phyloP scores from a whole-genome alignment of 2,888 invertebrate species.

The Phaonia tiefii region DNA sequence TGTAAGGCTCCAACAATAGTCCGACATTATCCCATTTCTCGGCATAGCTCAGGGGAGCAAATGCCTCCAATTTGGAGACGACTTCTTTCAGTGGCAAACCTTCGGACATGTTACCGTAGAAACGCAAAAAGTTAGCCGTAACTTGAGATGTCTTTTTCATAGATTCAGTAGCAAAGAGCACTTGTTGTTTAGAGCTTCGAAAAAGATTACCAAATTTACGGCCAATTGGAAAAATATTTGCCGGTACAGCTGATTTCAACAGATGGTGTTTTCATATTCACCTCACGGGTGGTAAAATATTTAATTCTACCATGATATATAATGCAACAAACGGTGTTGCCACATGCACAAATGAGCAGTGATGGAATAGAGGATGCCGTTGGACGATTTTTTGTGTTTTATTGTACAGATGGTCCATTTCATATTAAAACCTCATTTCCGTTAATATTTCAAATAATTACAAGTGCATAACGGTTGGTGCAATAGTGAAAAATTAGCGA shows the following conservation, averaged over 20 bases:
- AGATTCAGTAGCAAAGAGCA: neutral
- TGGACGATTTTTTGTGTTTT: too few relatives aligned
- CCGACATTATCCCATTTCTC: slow-evolving; percentile 98
- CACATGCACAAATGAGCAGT: too few relatives aligned
- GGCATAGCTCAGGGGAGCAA: slow-evolving; percentile 87
- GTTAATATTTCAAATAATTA: too few relatives aligned
- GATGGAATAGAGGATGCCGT: too few relatives aligned
- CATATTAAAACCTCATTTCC: too few relatives aligned
- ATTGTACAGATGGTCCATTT: too few relatives aligned
- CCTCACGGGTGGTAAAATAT: neutral
- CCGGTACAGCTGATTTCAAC: slow-evolving; percentile 5
- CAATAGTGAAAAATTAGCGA: too few relatives aligned
- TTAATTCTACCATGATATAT: too few relatives aligned
- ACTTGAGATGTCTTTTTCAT: slow-evolving; percentile 36
- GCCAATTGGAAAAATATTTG: neutral
- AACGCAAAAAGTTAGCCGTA: slow-evolving; percentile 35
- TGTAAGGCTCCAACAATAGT: slow-evolving; percentile 90
- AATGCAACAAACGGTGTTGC: neutral
- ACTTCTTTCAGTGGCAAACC: slow-evolving; percentile 76
- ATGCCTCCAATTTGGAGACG: slow-evolving; percentile 84
- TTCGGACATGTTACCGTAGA: slow-evolving; percentile 44
- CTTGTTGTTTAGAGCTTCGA: too few relatives aligned
- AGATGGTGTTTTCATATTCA: neutral
- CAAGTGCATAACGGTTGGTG: too few relatives aligned
- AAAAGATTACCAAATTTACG: neutral